These are phyloP conservation scores for Urocyon cinereoargenteus DNA, from an alignment of 2,797 vertebrate species.

Conservation along the genomic window DNA sequence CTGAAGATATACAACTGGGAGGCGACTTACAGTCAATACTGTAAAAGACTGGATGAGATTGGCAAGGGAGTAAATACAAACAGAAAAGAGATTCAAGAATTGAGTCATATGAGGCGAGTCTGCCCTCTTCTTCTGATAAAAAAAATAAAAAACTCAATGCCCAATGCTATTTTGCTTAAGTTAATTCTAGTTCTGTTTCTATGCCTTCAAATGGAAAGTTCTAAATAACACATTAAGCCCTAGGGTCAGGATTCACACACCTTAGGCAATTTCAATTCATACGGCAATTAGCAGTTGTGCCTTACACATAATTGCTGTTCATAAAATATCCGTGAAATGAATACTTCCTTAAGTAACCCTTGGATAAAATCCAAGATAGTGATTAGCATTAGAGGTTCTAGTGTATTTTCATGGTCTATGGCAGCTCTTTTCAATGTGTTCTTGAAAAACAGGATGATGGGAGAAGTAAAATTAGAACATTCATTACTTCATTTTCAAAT, in stretches of 20 bases:
- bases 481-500: not conserved
- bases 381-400: not conserved
- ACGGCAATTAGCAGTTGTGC: not conserved
- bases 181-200: not conserved
- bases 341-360: not conserved
- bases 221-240: not conserved
- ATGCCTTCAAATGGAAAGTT: not conserved
- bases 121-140: not conserved
- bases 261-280: not conserved
- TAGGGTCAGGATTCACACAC: not conserved
- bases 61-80: not conserved
- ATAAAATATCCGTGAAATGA: conserved; percentile 3
- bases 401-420: not conserved
- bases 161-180: not conserved
- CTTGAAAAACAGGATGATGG: conserved; percentile 29
- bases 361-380: not conserved
- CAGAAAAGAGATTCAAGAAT: not conserved
- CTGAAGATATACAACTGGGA: not conserved
- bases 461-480: conserved; percentile 32
- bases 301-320: not conserved
- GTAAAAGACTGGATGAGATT: not conserved
- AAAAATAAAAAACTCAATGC: not conserved
- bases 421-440: not conserved
- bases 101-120: not conserved
- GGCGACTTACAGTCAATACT: not conserved